A percentile compares a stretch with the other conserved stretches of the same genome.
These are phyloP conservation scores for Mercenaria mercenaria DNA, from an alignment of 1,140 invertebrate genomes.

Conservation along the genomic window DNA sequence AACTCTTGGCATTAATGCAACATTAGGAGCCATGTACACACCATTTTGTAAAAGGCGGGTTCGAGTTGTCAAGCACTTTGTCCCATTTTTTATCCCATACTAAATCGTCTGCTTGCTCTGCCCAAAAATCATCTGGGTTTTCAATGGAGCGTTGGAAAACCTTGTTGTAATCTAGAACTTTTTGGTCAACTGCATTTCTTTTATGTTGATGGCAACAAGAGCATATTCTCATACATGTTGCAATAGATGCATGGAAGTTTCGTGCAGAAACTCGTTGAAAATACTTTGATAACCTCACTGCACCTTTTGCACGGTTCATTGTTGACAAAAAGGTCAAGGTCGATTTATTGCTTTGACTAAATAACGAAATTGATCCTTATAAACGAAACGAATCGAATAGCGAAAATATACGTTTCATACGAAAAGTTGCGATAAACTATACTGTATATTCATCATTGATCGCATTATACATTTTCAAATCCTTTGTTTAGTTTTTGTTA, in stretches of 20 bases:
- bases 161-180: slow-evolving; percentile 88
- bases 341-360: not conserved
- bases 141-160: slow-evolving; percentile 90
- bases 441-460: slow-evolving; percentile 61
- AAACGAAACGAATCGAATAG: too few species aligned
- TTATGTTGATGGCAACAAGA: slow-evolving; percentile 58
- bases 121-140: slow-evolving; percentile 95
- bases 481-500: too few species aligned
- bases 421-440: slow-evolving; percentile 15
- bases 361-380: not conserved
- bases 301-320: slow-evolving; percentile 1
- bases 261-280: not conserved
- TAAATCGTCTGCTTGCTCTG: slow-evolving; percentile 90
- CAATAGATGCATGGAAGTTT: slow-evolving; percentile 35
- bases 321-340: slow-evolving; percentile 53
- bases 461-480: too few species aligned
- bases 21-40: too few species aligned
- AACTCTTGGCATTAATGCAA: too few species aligned
- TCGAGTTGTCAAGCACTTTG: slow-evolving; percentile 93
- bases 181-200: not conserved
- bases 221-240: slow-evolving; percentile 30
- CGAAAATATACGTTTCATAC: too few species aligned
- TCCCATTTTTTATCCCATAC: slow-evolving; percentile 94
- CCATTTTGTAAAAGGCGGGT: slow-evolving; percentile 95
- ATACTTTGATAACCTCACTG: slow-evolving; percentile 19